Evolutionary conservation across 2,888 invertebrate species (phyloP).

Genomic region (Papilio demoleus): DNA sequence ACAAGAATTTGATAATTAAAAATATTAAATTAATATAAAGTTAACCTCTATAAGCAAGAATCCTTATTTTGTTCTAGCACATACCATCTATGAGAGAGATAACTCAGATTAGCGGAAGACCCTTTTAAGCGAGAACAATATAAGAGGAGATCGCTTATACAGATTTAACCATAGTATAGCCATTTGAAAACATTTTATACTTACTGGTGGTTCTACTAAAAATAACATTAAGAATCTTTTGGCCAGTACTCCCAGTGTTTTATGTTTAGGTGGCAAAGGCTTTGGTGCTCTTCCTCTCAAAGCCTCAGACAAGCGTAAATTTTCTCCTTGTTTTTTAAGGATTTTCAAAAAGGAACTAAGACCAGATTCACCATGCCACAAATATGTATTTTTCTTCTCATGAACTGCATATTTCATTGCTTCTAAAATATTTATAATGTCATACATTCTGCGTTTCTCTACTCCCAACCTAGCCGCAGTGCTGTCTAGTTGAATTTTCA

Average conservation of each 20-base stretch:
- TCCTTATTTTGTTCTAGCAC: too few relatives aligned
- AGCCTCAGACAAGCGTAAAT: conserved; percentile 78
- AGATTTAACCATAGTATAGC: too few relatives aligned
- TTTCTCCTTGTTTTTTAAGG: conserved; percentile 84
- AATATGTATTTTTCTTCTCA: conserved; percentile 86
- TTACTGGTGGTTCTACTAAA: conserved; percentile 85
- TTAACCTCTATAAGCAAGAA: too few relatives aligned
- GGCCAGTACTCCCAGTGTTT: conserved; percentile 87
- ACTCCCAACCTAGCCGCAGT: conserved; percentile 85
- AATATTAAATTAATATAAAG: too few relatives aligned
- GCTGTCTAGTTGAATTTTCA: conserved; percentile 85
- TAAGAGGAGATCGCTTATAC: too few relatives aligned
- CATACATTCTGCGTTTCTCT: conserved; percentile 88
- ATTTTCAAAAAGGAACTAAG: conserved; percentile 84
- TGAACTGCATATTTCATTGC: conserved; percentile 88
- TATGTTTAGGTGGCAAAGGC: conserved; percentile 83
- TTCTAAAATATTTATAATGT: conserved; percentile 89
- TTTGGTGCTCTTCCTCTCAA: conserved; percentile 78
- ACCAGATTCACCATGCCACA: conserved; percentile 87
- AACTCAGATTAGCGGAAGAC: too few relatives aligned
- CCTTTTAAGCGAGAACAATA: too few relatives aligned
- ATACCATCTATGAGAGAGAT: too few relatives aligned
- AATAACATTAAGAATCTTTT: conserved; percentile 89
- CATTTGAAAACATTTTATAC: conserved; percentile 47
- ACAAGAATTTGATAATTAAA: too few relatives aligned